Evolutionary conservation across 2,113 vertebrate genomes (phyloP), one percentile per base, ranked within the genome.

Genomic region (Phyllostomus hastatus): DNA sequence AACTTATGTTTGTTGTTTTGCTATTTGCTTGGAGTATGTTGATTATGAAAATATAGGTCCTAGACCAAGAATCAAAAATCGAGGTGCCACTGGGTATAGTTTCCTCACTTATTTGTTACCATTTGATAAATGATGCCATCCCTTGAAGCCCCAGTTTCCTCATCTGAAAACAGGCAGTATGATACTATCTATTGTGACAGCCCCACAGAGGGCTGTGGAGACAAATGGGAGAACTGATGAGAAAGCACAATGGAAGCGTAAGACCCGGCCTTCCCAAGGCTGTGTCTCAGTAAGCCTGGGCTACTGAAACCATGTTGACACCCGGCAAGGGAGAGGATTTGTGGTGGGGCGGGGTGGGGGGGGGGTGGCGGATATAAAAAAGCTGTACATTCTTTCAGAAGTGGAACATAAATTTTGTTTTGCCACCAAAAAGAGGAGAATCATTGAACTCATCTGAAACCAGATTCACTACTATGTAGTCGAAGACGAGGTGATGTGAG

Each of bases 281-380:
- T 84, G 11, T 7, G 19, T 76, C 52, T 75, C 43, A 67, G 1
- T 38, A 94, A 81, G 16, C 1, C 38, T 22, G 67, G 46, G 43
- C 8, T 70, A 26, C 15, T 50, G 28, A 88, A 69, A 46, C n/a
- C 24, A 57, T 31, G 57, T 11, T 41, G 43, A 72, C 24, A 61
- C 3, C 59, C 73, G 22, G 9, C 14, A 92, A 26, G 3, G 17
- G 33, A 84, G 5, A 12, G 33, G 26, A 67, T 10, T 7, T 33
- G 11, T 20, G 1, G 14, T 9, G 57, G 0, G 1, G 14, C 6
- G 57, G 0, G 1, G 14, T 9, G 54, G 0, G 24, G 0, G 11
- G 33, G 2, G 1, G 14, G n/a, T n/a, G n/a, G n/a, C n/a, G n/a
- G 19, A 61, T 59, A 3, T 35, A 20, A 59, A 73, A 57, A 87